These are phyloP conservation scores for Platyscapa corneri DNA, from an alignment of 1,140 invertebrate species.

Conservation along the genomic window DNA sequence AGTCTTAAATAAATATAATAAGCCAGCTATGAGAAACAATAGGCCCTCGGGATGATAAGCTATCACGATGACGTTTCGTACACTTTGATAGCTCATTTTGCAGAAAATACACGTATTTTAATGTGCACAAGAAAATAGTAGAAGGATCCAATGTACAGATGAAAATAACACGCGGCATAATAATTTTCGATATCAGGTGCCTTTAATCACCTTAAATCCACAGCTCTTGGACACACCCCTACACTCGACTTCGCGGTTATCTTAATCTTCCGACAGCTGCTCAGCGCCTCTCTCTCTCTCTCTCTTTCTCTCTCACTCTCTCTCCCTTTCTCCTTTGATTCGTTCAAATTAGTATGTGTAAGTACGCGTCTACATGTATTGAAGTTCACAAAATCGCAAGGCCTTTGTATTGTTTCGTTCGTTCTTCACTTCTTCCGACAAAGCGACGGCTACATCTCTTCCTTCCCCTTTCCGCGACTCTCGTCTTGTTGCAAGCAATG, in stretches of 20 bases:
- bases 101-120: neutral
- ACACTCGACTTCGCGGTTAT: constrained; percentile 72
- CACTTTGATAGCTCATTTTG: constrained; percentile 49
- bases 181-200: constrained; percentile 75
- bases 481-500: neutral
- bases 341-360: neutral
- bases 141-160: constrained; percentile 43
- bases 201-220: constrained; percentile 76
- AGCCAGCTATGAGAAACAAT: constrained; percentile 36
- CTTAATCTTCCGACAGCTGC: constrained; percentile 76
- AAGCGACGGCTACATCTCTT: neutral
- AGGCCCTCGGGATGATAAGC: constrained; percentile 27
- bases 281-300: constrained; percentile 63
- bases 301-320: constrained; percentile 51
- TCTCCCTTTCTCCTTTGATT: neutral
- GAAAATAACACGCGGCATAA: constrained; percentile 61
- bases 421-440: neutral
- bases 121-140: constrained; percentile 26
- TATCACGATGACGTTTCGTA: constrained; percentile 50
- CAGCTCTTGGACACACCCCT: constrained; percentile 68
- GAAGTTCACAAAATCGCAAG: constrained; percentile 53
- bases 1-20: constrained; percentile 26
- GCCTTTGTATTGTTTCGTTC: constrained; percentile 46
- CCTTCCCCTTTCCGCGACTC: neutral
- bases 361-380: constrained; percentile 39